phyloP scores from a whole-genome alignment of 2,888 invertebrate genomes.

The Latrodectus hesperus region DNA sequence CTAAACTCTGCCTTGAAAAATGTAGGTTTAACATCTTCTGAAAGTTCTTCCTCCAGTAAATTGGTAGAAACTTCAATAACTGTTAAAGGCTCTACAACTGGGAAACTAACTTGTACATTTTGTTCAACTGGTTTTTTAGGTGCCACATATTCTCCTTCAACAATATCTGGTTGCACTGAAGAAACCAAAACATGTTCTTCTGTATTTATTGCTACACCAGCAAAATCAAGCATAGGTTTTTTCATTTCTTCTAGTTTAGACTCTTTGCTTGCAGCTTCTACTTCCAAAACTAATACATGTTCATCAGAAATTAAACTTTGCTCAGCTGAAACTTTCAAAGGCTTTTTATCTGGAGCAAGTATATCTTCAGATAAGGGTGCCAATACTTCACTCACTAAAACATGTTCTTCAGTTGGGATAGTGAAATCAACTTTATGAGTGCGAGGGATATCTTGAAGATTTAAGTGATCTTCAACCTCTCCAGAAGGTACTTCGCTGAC shows the following conservation, averaged over 20 bases:
- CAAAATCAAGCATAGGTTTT: slow-evolving; percentile 54
- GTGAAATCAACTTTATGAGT: slow-evolving; percentile 55
- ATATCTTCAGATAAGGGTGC: slow-evolving; percentile 68
- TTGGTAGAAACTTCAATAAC: slow-evolving; percentile 55
- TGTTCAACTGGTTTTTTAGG: slow-evolving; percentile 19
- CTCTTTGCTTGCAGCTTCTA: slow-evolving; percentile 69
- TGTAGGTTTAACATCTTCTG: slow-evolving; percentile 33
- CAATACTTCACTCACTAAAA: slow-evolving; percentile 66
- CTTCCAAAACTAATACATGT: slow-evolving; percentile 62
- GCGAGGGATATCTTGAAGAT: slow-evolving; percentile 48
- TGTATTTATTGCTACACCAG: slow-evolving; percentile 51
- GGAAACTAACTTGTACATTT: slow-evolving; percentile 56
- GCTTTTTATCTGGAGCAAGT: slow-evolving; percentile 60
- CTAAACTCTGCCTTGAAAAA: slow-evolving; percentile 45
- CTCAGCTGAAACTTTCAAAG: slow-evolving; percentile 58
- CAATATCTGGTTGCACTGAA: slow-evolving; percentile 68
- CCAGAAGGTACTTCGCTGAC: slow-evolving; percentile 53
- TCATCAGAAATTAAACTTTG: slow-evolving; percentile 58
- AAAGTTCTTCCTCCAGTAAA: slow-evolving; percentile 37
- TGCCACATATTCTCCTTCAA: slow-evolving; percentile 68
- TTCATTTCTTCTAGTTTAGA: slow-evolving; percentile 50
- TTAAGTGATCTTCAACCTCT: slow-evolving; percentile 47
- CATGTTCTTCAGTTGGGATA: slow-evolving; percentile 68
- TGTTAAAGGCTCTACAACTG: slow-evolving; percentile 61
- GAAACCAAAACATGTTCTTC: slow-evolving; percentile 70